Evolutionary conservation across 2,113 vertebrate species (phyloP), one percentile per base, ranked within the genome.

Genomic region (Verasper variegatus): DNA sequence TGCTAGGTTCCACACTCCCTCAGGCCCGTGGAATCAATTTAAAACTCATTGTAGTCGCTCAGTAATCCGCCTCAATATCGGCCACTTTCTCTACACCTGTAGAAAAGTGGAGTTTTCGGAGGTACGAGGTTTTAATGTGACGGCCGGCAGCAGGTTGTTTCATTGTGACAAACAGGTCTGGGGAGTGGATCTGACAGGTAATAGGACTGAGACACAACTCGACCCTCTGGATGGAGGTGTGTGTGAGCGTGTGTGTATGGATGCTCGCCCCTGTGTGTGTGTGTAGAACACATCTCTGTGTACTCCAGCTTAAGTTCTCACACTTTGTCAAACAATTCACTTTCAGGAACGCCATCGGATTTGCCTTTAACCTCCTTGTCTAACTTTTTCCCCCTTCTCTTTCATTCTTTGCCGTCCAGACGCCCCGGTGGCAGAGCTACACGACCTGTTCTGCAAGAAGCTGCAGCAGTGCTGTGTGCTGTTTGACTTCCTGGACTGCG

Each of bases 401-500:
- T 9, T 54, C 63, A 58, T 20, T 71, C 21, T 31, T 23, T 40
- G 47, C 49, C 0, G 31, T 52, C 13, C 82, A 87, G 97, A 98
- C 47, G 95, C 95, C 74, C 94, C 96, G 0, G 96, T 96, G 68
- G 95, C 95, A 0, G 97, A 98, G 89, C 92, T 97, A 5, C 96
- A 98, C 0, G 96, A 98, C 74, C 93, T 98, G 71, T 95, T 98
- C 91, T 96, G 96, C 86, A 96, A 97, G 94, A 98, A 98, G 93
- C 92, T 98, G 79, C 96, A 97, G 93, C 97, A 98, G 87, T 97
- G 97, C 76, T 96, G 96, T 61, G 95, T 97, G 83, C 92, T 97
- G 76, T 98, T 98, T 45, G 96, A 98, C 90, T 98, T 98, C 91
- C 91, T 97, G 92, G 97, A 98, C 94, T 97, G 96, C 45, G 97